phyloP scores from a whole-genome alignment of 1,140 invertebrate species.

The Sminthurinus signatus region DNA sequence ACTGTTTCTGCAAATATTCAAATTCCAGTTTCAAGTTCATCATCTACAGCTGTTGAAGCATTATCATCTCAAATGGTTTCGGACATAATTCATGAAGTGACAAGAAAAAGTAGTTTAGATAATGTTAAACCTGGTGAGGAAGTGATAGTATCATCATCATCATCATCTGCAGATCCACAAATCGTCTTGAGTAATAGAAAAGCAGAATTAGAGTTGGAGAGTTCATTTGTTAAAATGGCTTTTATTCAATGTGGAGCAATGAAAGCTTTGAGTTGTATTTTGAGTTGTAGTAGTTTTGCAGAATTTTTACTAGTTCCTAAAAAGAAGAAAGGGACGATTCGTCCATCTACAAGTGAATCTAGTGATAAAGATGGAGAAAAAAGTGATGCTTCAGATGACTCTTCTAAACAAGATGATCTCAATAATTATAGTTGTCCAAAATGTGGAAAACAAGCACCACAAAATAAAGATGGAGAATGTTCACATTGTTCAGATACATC shows the following conservation, averaged over 20 bases:
- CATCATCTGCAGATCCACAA: background rate
- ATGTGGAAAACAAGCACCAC: constrained; percentile 29
- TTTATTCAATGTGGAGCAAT: constrained; percentile 55
- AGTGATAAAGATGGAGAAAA: constrained; percentile 21
- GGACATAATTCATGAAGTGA: constrained; percentile 39
- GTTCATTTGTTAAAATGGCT: constrained; percentile 46
- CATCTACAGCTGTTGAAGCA: constrained; percentile 31
- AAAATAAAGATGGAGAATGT: constrained; percentile 20
- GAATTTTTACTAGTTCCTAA: constrained; percentile 54
- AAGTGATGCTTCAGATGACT: background rate
- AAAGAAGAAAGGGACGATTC: constrained; percentile 41
- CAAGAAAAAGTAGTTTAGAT: constrained; percentile 26
- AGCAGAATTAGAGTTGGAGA: constrained; percentile 31
- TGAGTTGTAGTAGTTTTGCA: constrained; percentile 51
- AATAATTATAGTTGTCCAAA: constrained; percentile 17
- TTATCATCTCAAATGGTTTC: constrained; percentile 37
- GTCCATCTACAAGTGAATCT: constrained; percentile 42
- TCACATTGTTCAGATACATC: constrained; percentile 25
- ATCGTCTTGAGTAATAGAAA: constrained; percentile 31
- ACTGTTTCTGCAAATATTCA: background rate
- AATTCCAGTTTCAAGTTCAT: background rate
- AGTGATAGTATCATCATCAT: background rate
- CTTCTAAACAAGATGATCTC: background rate
- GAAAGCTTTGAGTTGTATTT: constrained; percentile 51
- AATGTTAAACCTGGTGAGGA: background rate